Evolutionary conservation across 2,888 invertebrate species (phyloP), one percentile per base, ranked within the genome.

Genomic region (Nycteola revayana): DNA sequence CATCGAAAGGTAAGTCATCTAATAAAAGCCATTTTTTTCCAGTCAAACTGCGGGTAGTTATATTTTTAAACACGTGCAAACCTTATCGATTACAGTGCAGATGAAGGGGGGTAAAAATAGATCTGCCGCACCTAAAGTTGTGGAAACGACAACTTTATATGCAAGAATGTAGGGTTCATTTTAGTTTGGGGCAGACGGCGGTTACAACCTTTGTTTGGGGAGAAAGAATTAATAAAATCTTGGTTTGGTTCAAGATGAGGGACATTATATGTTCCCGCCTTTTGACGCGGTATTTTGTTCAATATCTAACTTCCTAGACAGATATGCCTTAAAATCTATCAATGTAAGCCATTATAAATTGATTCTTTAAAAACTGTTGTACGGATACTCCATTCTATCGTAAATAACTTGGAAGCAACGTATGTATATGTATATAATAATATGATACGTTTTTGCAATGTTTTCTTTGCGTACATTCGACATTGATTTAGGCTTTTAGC

Each of bases 71-170:
- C 59, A 58, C 55, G 59, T 58, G 56, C 55, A 59, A 48, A 44
- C 40, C 40, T 65, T 75, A 78, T 78, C 65, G 77, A 78, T 76
- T 67, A 60, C 49, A 37, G 62, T 60, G 63, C 60, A 66, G 66
- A 66, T 59, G 61, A 47, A 47, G 57, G 60, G 49, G 60, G 57
- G 57, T 60, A 69, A 70, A 74, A 75, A 71, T 75, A 75, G 55
- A 61, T 46, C 47, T 51, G 43, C 49, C 33, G 54, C 61, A 50
- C 42, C 25, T 10, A 9, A n/a, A 6, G 9, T 28, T 35, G 21
- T 29, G 30, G 45, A 9, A 64, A 59, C 54, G 37, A 22, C 38
- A 35, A 36, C 64, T 53, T 48, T 68, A 59, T 10, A 1, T 10
- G n/a, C 2, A 20, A 23, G 25, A 32, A 0, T 9, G 51, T 62